Conservation (phyloP, 2,797 vertebrate species). For the Limosa lapponica region DNA sequence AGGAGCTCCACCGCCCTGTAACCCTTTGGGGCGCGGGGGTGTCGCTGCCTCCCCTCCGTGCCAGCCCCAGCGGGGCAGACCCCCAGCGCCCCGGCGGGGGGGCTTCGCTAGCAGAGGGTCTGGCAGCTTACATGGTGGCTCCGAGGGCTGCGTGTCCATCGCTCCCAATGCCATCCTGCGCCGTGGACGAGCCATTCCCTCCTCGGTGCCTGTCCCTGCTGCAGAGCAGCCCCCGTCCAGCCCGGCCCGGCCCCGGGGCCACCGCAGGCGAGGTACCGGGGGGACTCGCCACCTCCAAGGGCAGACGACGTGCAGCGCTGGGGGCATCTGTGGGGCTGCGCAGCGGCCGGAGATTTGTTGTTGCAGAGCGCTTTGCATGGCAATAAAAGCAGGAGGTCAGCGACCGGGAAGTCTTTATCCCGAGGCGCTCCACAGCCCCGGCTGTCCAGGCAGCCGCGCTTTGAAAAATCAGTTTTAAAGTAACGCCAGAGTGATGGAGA, state of each 20-base stretch:
- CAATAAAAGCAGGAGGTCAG: slow-evolving; percentile 30
- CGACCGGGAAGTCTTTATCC: slow-evolving; percentile 51
- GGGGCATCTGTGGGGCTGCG: accelerated
- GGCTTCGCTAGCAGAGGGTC: accelerated
- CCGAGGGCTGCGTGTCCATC: accelerated
- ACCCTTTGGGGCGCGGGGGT: background rate
- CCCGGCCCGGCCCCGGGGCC: accelerated
- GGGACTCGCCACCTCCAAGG: background rate
- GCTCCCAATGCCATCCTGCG: background rate
- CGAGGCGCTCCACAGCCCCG: background rate
- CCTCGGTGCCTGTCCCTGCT: accelerated
- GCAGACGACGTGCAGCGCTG: accelerated
- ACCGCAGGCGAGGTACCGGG: background rate
- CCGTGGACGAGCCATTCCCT: accelerated
- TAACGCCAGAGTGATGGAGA: slow-evolving; percentile 28
- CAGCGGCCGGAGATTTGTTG: background rate
- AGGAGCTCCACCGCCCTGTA: background rate
- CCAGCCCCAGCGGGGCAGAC: background rate
- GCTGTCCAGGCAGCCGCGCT: background rate
- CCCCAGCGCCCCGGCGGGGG: background rate
- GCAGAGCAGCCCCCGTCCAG: background rate
- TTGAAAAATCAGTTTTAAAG: slow-evolving; percentile 51
- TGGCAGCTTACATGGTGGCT: accelerated
- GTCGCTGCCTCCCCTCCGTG: background rate
- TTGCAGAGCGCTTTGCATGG: background rate